Evolutionary conservation across 2,797 vertebrate genomes (phyloP), one percentile per base, ranked within the genome.

Genomic region (Pogonophryne albipinna): DNA sequence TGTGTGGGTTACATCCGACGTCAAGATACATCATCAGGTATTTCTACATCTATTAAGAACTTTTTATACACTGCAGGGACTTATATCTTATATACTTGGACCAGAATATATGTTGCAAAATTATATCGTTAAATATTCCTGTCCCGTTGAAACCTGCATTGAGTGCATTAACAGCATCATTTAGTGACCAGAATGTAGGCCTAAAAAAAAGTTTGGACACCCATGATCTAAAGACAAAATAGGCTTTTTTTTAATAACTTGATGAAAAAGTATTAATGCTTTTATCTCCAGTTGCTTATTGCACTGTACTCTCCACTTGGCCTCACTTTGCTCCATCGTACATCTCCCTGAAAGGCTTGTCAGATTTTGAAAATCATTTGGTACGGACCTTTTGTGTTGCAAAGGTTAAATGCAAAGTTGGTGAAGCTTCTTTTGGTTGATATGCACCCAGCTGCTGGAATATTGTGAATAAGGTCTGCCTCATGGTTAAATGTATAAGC

Each of bases 341-440:
- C 20, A n/a, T 38, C 34, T 51, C 16, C 61, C 53, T 47, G 4
- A 60, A 31, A 27, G 4, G 27, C 27, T 27, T 5, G 3, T 47
- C 46, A 56, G 19, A 62, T 19, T 58, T 41, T 27, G 23, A 2
- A 66, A 45, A 57, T 66, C 58, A 23, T 23, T 63, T 49, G 19
- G 20, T n/a, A 17, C 4, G 0, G 2, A 17, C 41, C 19, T n/a
- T 46, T 51, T 46, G 19, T 52, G 31, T 16, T 65, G 8, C 12
- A 41, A 60, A 23, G 44, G 55, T 55, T 50, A 56, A 65, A 61
- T 56, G 16, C 3, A 65, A 44, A 53, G 23, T 45, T 38, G 20
- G n/a, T 55, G 19, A 67, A n/a, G 52, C 41, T 72, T 52, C 42
- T 67, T 42, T 55, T 6, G 46, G 27, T 51, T 66, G 47, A 10